Evolutionary conservation across 2,113 vertebrate genomes (phyloP).

Genomic region (Bungarus multicinctus): DNA sequence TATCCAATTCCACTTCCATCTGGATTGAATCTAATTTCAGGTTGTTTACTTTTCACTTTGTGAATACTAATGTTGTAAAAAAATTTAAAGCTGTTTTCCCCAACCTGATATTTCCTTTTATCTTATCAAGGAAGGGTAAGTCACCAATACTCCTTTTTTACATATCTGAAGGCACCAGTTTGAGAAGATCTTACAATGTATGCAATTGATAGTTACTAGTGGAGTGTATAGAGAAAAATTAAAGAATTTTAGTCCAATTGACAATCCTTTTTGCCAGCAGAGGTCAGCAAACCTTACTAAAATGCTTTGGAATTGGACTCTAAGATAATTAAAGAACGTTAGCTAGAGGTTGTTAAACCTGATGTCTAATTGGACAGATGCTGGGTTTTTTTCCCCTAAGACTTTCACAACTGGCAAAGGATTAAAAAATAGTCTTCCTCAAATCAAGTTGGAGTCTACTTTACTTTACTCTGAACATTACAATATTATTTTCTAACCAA

Average conservation of each 20-base stretch:
- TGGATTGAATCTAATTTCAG: not conserved
- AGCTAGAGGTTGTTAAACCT: not conserved
- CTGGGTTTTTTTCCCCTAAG: not conserved
- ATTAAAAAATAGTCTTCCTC: not conserved
- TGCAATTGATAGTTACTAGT: not conserved
- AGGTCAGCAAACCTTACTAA: not conserved
- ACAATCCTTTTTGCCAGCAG: not conserved
- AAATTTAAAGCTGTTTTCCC: not conserved
- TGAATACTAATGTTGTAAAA: not conserved
- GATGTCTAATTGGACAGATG: not conserved
- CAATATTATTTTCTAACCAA: not conserved
- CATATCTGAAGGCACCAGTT: not conserved
- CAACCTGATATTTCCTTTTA: not conserved
- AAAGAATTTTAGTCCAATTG: not conserved
- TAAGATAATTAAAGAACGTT: not conserved
- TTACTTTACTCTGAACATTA: not conserved
- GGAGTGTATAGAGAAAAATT: not conserved
- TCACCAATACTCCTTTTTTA: not conserved
- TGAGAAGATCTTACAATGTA: not conserved
- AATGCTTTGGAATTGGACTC: not conserved
- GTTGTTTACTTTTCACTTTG: not conserved
- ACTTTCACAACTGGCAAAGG: not conserved
- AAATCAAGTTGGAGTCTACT: not conserved
- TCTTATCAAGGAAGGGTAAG: not conserved
- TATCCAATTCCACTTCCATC: not conserved